Base-by-base conservation (phyloP, 2,797 vertebrate genomes). In the Chelmon rostratus region DNA sequence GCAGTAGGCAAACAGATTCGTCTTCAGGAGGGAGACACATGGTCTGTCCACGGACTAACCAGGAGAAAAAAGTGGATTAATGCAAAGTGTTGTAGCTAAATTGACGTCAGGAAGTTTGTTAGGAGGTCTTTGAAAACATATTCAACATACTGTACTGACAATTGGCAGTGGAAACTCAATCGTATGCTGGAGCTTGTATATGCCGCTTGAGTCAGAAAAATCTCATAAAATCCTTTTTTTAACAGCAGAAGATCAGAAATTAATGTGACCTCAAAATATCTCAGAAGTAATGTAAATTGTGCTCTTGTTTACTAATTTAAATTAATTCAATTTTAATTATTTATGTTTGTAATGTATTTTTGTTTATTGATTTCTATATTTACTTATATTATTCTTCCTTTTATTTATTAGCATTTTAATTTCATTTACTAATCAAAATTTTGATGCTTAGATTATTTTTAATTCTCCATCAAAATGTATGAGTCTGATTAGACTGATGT, bases 1-100 rank as follows among this genome's bases (percentile, higher is more conserved):
- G 92, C 84, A 86, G 86, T 28, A 62, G 74, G 88, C 86, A 62
- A 84, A 82, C 90, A 78, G 84, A 87, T 83, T 84, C 86, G 82
- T 90, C 88, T 63, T 84, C 50, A 38, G 81, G 76, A 33, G 67
- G 62, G 59, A 88, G 76, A 88, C 4, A 40, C 80, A 31, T 40
- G 66, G 56, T 85, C 74, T 76, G 81, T 63, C 61, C 37, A 8
- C 52, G 9, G 40, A 72, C 61, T 61, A 67, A 33, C 65, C 76
- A 57, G 40, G 47, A 56, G 31, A n/a, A 33, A 81, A 70, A 70
- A 46, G 31, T 38, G 59, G 56, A 78, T 40, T 68, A 18, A 42
- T 68, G 37, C 12, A 6, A 68, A 69, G 38, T 28, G 23, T 13
- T 37, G 35, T 2, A 18, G 35, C 58, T 31, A 16, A 68, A 68